phyloP scores from a whole-genome alignment of 1,140 invertebrate genomes.

The Solenopsis fugax region DNA sequence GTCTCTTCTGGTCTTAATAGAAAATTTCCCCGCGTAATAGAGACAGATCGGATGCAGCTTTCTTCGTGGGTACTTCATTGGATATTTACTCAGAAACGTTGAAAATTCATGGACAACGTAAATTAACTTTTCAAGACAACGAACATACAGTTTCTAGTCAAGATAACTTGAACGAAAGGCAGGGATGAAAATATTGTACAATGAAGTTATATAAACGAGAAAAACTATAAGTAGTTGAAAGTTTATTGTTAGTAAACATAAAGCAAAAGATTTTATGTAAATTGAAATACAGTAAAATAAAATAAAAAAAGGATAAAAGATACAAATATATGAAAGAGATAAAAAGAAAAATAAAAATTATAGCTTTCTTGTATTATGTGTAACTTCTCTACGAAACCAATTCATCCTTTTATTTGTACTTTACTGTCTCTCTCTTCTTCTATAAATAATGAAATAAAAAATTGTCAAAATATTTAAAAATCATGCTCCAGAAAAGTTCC shows the following conservation, averaged over 20 bases:
- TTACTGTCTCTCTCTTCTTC: not conserved
- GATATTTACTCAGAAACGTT: not conserved
- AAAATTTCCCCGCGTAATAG: constrained; percentile 32
- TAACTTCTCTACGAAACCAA: not conserved
- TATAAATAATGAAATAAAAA: constrained; percentile 7
- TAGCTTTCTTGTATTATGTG: not conserved
- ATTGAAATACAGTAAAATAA: not conserved
- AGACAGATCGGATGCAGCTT: not conserved
- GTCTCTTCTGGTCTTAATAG: constrained; percentile 36
- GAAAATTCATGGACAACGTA: constrained; percentile 1
- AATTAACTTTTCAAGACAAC: constrained; percentile 13
- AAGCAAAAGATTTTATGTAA: not conserved
- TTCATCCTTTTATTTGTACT: not conserved
- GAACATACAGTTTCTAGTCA: not conserved
- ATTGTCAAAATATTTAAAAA: constrained; percentile 1
- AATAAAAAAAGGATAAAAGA: constrained; percentile 4
- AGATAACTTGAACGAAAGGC: not conserved
- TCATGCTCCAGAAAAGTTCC: constrained; percentile 25
- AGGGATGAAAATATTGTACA: not conserved
- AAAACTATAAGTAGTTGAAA: not conserved
- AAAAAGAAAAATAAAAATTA: not conserved
- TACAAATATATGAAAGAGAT: not conserved
- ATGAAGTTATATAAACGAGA: not conserved
- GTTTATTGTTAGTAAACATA: not conserved
- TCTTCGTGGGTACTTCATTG: not conserved